A percentile compares a stretch with the other conserved stretches of the same genome.
Evolutionary conservation across 2,888 invertebrate genomes (phyloP).

Genomic region (Pollenia amentaria): DNA sequence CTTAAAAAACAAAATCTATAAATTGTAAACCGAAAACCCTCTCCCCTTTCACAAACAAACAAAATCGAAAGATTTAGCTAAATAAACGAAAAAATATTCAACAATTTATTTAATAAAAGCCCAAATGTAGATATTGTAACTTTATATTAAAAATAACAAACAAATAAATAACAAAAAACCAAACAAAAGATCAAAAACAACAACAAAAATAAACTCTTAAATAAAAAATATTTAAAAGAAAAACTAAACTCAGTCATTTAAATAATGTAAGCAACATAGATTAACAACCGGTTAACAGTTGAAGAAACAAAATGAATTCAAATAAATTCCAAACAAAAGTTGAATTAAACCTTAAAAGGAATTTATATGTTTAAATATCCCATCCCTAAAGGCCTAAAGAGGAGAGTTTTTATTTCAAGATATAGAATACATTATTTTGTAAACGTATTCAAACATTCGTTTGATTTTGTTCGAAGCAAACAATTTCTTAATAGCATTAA

Average conservation of each 20-base stretch:
- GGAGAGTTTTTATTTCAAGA: neutral
- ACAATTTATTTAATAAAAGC: conserved; percentile 27
- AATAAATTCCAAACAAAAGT: neutral
- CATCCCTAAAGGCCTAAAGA: neutral
- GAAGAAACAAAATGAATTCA: conserved; percentile 7
- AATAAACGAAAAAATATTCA: conserved; percentile 6
- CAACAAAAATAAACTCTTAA: neutral
- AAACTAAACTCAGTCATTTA: neutral
- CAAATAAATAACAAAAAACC: conserved; percentile 9
- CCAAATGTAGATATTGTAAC: conserved; percentile 72
- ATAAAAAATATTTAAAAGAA: conserved; percentile 6
- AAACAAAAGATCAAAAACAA: neutral
- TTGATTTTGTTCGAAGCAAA: neutral
- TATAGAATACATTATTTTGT: neutral
- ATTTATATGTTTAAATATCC: neutral
- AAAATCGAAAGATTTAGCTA: no score
- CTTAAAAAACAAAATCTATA: conserved; percentile 37
- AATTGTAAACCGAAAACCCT: conserved; percentile 12
- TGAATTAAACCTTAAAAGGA: conserved; percentile 9
- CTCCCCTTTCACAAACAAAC: conserved; percentile 15
- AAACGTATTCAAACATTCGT: neutral
- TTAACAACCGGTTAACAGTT: conserved; percentile 3
- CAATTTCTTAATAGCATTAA: neutral
- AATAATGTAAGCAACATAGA: conserved; percentile 3
- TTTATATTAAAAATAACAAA: conserved; percentile 60